These are phyloP conservation scores for Ceratina calcarata DNA, from an alignment of 1,140 invertebrate genomes.

Conservation along the genomic window DNA sequence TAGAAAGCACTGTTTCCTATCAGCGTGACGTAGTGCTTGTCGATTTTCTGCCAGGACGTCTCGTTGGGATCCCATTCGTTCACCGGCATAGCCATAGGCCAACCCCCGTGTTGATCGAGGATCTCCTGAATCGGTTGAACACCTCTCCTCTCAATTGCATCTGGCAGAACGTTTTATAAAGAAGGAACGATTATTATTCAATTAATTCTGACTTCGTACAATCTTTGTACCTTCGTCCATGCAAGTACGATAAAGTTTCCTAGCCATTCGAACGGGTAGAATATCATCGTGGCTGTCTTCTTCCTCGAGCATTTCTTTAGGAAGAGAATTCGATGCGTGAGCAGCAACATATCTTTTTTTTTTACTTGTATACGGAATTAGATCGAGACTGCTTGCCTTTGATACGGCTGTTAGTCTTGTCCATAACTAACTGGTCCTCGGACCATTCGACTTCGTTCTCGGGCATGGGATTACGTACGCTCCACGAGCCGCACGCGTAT, in stretches of 20 bases:
- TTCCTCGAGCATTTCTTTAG: conserved; percentile 58
- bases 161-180: conserved; percentile 51
- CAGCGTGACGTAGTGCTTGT: conserved; percentile 2
- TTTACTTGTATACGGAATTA: background rate
- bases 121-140: conserved; percentile 68
- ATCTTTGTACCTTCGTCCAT: conserved; percentile 55
- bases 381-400: background rate
- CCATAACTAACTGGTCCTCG: background rate
- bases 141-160: conserved; percentile 67
- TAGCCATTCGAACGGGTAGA: conserved; percentile 53
- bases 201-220: background rate
- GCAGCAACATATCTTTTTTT: no score
- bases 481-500: conserved; percentile 36
- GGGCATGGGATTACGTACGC: conserved; percentile 20
- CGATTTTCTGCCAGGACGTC: conserved; percentile 67
- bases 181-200: no score
- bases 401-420: background rate
- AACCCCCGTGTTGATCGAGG: conserved; percentile 74
- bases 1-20: conserved; percentile 14
- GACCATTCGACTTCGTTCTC: conserved; percentile 22
- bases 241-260: conserved; percentile 59
- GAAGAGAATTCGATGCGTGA: background rate
- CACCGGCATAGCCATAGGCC: conserved; percentile 71
- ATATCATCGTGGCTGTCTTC: conserved; percentile 41
- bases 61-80: conserved; percentile 57